These are phyloP conservation scores for Cassiopea andromeda DNA, from an alignment of 30 jellyfish, hydroid and myxozoan genomes.

Conservation along the genomic window DNA sequence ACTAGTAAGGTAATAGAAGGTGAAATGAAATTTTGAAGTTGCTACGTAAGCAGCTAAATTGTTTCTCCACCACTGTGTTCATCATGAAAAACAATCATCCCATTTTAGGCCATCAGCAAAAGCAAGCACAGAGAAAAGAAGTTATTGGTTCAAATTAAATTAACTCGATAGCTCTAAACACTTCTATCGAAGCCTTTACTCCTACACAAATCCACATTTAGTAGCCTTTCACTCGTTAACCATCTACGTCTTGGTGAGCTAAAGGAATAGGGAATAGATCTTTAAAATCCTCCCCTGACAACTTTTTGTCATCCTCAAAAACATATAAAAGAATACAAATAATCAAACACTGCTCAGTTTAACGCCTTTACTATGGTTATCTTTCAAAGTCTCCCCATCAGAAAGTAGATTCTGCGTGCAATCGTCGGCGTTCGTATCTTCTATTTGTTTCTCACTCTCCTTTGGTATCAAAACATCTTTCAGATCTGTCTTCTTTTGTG, in stretches of 20 bases:
- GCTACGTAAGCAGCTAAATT: no score
- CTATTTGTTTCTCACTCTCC: conserved; percentile 1
- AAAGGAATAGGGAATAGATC: no score
- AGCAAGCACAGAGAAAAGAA: neutral
- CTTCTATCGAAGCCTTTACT: no score
- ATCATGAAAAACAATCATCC: neutral
- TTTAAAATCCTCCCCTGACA: neutral
- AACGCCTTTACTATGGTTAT: conserved; percentile 81
- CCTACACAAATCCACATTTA: no score
- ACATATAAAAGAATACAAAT: conserved; percentile 15
- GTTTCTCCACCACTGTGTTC: no score
- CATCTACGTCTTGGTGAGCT: no score
- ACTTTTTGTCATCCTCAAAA: neutral
- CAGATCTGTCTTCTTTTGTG: neutral
- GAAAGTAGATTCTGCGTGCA: conserved; percentile 33
- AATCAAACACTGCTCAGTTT: conserved; percentile 85
- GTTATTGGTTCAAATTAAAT: neutral
- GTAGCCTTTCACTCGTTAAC: no score
- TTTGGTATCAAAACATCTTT: conserved; percentile 4
- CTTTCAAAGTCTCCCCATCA: conserved; percentile 63
- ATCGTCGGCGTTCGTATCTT: conserved; percentile 42
- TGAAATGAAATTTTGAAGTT: no score
- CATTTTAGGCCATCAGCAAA: neutral
- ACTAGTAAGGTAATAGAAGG: no score
- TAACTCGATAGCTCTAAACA: neutral